Evolutionary conservation across 2,797 vertebrate species (phyloP).

Genomic region (Enteromius fasciolatus): DNA sequence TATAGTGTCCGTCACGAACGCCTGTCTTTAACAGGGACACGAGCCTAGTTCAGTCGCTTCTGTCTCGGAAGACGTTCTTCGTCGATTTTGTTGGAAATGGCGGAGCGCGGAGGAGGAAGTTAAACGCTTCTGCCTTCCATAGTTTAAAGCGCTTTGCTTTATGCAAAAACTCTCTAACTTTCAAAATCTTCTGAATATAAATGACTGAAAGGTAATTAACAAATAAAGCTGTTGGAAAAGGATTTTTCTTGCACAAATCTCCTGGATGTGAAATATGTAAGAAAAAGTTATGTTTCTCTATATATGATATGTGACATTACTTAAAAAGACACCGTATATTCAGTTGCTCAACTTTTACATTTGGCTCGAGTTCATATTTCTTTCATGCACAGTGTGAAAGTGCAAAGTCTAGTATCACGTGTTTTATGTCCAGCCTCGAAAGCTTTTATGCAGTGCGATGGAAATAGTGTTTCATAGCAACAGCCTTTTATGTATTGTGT

Average conservation of each 20-base stretch:
- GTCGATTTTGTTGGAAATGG: constrained; percentile 44
- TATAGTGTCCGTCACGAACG: neutral
- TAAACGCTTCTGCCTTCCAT: neutral
- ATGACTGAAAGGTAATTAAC: neutral
- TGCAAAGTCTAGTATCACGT: neutral
- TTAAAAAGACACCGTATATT: neutral
- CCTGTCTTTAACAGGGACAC: neutral
- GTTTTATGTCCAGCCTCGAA: neutral
- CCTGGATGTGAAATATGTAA: neutral
- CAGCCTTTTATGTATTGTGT: neutral
- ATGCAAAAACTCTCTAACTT: neutral
- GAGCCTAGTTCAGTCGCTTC: neutral
- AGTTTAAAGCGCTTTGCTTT: neutral
- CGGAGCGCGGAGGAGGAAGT: constrained; percentile 51
- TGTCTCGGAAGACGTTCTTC: neutral
- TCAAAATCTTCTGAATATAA: neutral
- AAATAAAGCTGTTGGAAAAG: neutral
- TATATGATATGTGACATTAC: neutral
- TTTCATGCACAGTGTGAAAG: neutral
- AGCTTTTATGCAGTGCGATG: neutral
- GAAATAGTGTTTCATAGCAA: neutral
- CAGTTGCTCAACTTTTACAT: neutral
- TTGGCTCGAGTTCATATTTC: neutral
- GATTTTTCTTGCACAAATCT: neutral
- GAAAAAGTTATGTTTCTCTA: neutral